Evolutionary conservation across 2,888 invertebrate genomes (phyloP).

Genomic region (Nomada lathburiana): DNA sequence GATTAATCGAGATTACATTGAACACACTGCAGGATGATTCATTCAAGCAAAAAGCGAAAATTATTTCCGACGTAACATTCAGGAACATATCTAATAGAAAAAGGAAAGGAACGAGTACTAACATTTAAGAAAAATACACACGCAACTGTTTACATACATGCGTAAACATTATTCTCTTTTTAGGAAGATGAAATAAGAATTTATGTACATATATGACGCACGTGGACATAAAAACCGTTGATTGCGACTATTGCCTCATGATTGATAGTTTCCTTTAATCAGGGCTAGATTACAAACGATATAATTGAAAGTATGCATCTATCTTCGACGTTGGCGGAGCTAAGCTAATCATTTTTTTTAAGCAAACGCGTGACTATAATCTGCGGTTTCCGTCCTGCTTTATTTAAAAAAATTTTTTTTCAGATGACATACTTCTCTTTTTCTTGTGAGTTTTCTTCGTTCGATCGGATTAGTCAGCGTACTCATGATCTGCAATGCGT

Average conservation of each 20-base stretch:
- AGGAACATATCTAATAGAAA: conserved; percentile 1
- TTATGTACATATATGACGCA: conserved; percentile 40
- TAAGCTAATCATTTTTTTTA: neutral
- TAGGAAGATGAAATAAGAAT: conserved; percentile 13
- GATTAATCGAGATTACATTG: neutral
- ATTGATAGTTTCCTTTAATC: conserved; percentile 41
- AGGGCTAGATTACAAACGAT: conserved; percentile 21
- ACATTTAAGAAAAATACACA: conserved; percentile 39
- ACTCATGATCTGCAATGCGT: neutral
- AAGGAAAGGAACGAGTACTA: conserved; percentile 15
- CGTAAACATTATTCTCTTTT: neutral
- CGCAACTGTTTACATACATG: conserved; percentile 5
- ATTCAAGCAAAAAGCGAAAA: conserved; percentile 58
- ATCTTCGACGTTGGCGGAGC: neutral
- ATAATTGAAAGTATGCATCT: conserved; percentile 24
- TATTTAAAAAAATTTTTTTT: neutral
- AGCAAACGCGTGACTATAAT: neutral
- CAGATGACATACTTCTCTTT: neutral
- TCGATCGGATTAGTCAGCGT: conserved; percentile 1
- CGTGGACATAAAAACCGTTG: conserved; percentile 32
- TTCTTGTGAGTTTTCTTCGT: neutral
- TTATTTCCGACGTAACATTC: conserved; percentile 56
- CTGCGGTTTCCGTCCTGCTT: neutral
- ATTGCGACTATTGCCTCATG: conserved; percentile 38
- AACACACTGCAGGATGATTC: conserved; percentile 22